Conservation (phyloP, 1,140 invertebrate species). For the Bursaphelenchus mucronatus region DNA sequence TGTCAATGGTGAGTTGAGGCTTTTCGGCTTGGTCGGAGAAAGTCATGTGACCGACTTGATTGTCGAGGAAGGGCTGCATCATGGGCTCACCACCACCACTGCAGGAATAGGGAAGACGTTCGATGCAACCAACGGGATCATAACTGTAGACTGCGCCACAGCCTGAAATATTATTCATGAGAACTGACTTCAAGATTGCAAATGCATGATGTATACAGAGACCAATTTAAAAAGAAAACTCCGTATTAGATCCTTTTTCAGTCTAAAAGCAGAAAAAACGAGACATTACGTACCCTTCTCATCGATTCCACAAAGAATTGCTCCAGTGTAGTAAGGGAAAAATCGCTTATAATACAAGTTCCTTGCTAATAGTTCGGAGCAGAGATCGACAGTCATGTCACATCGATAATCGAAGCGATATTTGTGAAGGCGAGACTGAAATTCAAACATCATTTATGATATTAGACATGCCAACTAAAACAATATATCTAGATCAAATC, state of each 20-base stretch:
- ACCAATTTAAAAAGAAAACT: too few species aligned
- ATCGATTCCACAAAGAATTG: slow-evolving; percentile 80
- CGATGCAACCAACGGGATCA: slow-evolving; percentile 91
- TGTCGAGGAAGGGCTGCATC: slow-evolving; percentile 67
- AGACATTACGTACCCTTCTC: slow-evolving; percentile 63
- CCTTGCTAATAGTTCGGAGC: slow-evolving; percentile 89
- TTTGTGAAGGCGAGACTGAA: slow-evolving; percentile 56
- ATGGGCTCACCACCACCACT: slow-evolving; percentile 70
- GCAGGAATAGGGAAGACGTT: slow-evolving; percentile 74
- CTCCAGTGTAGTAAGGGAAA: slow-evolving; percentile 96
- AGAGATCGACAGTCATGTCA: slow-evolving; percentile 81
- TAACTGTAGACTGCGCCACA: slow-evolving; percentile 89
- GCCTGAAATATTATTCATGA: slow-evolving; percentile 66
- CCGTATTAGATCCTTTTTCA: not conserved
- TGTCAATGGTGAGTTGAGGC: slow-evolving; percentile 70
- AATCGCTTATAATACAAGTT: slow-evolving; percentile 94
- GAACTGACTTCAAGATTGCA: not conserved
- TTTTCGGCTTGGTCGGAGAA: slow-evolving; percentile 33
- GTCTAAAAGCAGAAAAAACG: not conserved
- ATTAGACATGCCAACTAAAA: slow-evolving; percentile 5
- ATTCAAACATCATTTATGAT: slow-evolving; percentile 7
- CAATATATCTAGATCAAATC: slow-evolving; percentile 13
- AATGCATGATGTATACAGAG: too few species aligned
- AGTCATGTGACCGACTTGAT: slow-evolving; percentile 61
- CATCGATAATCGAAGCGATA: slow-evolving; percentile 92